A percentile compares a stretch with the other conserved stretches of the same genome.
Evolutionary conservation across 2,113 vertebrate species (phyloP).

Genomic region (Monarcha castaneiventris): DNA sequence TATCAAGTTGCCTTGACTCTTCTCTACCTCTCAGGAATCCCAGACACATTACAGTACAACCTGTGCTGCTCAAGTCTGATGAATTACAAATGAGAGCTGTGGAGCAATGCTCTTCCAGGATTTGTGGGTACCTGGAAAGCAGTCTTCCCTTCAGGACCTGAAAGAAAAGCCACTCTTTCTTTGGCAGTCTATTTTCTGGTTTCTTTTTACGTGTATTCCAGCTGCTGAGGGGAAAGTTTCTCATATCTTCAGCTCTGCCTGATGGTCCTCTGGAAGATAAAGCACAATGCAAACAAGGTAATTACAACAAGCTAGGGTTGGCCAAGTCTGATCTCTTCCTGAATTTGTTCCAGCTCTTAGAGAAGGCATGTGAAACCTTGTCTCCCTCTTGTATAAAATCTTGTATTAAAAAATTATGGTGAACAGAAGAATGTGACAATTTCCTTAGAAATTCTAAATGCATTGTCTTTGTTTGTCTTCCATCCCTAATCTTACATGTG

Average conservation of each 20-base stretch:
- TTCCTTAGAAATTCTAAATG: neutral
- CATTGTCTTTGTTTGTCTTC: conserved; percentile 6
- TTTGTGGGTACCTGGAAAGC: neutral
- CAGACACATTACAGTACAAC: neutral
- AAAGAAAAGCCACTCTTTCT: neutral
- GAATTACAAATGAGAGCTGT: neutral
- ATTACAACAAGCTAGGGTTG: neutral
- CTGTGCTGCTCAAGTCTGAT: neutral
- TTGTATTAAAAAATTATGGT: neutral
- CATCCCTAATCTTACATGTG: conserved; percentile 49
- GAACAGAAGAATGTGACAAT: neutral
- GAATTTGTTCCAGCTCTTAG: neutral
- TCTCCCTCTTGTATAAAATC: neutral
- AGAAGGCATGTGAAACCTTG: neutral
- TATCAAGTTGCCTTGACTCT: neutral
- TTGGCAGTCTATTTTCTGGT: neutral
- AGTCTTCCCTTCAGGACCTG: neutral
- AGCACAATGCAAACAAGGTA: neutral
- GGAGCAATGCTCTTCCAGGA: neutral
- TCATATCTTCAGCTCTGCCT: neutral
- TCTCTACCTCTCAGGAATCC: neutral
- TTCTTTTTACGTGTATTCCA: neutral
- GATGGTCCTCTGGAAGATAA: neutral
- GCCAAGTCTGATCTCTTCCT: neutral
- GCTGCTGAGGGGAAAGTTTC: neutral